Evolutionary conservation across 2,113 vertebrate genomes (phyloP).

Genomic region (Lycaon pictus): DNA sequence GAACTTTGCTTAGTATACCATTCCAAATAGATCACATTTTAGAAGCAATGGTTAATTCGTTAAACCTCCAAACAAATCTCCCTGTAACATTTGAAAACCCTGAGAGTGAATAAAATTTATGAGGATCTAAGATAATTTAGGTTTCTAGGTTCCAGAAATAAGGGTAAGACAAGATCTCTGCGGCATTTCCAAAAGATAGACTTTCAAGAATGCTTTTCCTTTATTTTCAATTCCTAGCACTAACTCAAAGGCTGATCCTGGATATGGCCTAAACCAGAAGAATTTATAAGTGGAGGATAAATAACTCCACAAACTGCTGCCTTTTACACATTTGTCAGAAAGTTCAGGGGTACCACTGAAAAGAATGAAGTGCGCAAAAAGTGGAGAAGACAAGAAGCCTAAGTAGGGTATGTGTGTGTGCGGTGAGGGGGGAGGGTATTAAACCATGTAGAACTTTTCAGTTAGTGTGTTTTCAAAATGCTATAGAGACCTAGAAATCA

Average conservation of each 20-base stretch:
- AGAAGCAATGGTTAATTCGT: not conserved
- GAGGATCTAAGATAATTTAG: conserved; percentile 26
- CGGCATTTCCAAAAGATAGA: not conserved
- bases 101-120: not conserved
- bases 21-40: not conserved
- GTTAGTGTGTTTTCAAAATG: conserved; percentile 60
- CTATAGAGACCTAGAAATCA: conserved; percentile 57
- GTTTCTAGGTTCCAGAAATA: conserved; percentile 22
- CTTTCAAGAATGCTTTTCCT: not conserved
- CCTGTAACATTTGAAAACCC: not conserved
- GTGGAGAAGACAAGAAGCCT: not conserved
- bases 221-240: conserved; percentile 20
- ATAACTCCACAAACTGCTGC: not conserved
- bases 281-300: not conserved
- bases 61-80: not conserved
- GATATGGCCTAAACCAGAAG: not conserved
- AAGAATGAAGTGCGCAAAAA: not conserved
- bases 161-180: not conserved
- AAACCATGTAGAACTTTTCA: not conserved
- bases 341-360: not conserved
- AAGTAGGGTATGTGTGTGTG: not conserved
- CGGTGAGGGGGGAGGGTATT: not conserved
- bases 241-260: not conserved
- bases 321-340: conserved; percentile 28
- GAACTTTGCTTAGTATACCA: not conserved